Conservation (phyloP, 2,888 invertebrate genomes). For the Disparrhopalites patrizii region DNA sequence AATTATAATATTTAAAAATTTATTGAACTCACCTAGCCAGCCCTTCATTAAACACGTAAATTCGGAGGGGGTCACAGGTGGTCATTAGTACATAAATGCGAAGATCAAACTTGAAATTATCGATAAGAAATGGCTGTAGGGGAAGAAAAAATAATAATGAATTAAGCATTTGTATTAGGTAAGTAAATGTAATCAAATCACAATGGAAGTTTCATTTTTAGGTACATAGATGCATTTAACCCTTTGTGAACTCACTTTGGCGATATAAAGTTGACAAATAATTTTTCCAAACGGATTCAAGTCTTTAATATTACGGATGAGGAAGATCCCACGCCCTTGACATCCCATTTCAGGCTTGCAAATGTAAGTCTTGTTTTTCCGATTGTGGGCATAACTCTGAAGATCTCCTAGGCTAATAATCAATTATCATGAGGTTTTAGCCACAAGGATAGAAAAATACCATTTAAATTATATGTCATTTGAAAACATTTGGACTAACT, state of each 20-base stretch:
- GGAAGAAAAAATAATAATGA: constrained; percentile 9
- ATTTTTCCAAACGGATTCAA: constrained; percentile 74
- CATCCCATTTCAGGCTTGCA: constrained; percentile 88
- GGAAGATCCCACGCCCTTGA: constrained; percentile 82
- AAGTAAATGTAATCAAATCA: not conserved
- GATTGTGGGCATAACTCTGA: constrained; percentile 64
- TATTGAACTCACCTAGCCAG: constrained; percentile 64
- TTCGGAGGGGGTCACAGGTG: constrained; percentile 81
- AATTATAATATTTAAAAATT: not conserved
- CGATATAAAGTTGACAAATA: constrained; percentile 77
- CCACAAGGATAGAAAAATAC: not conserved
- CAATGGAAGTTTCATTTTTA: no score
- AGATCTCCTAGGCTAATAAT: constrained; percentile 66
- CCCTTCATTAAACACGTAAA: constrained; percentile 89
- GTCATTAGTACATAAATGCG: constrained; percentile 83
- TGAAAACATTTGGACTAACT: constrained; percentile 56
- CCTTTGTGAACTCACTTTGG: constrained; percentile 56
- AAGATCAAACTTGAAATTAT: constrained; percentile 89
- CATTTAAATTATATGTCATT: not conserved
- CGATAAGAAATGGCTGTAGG: constrained; percentile 75
- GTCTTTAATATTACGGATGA: constrained; percentile 73
- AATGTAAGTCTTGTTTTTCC: constrained; percentile 74
- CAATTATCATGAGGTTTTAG: not conserved
- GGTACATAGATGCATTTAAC: no score
- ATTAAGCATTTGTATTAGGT: not conserved